Evolutionary conservation across 2,888 invertebrate species (phyloP).

Genomic region (Dugesia japonica): DNA sequence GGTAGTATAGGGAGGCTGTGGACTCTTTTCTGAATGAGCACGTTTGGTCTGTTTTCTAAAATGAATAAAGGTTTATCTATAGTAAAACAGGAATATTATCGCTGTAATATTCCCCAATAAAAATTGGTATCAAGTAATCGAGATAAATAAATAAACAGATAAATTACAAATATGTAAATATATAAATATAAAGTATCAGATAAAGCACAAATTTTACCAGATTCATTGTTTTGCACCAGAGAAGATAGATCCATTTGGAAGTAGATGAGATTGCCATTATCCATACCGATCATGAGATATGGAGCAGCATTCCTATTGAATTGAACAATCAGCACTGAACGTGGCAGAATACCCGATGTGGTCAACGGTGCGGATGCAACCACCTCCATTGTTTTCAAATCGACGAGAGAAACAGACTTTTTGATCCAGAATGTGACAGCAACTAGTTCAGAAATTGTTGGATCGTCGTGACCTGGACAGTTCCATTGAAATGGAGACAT

Average conservation of each 20-base stretch:
- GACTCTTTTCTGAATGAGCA: too few species aligned
- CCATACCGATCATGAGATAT: conserved; percentile 59
- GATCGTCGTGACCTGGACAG: background rate
- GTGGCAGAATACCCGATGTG: conserved; percentile 71
- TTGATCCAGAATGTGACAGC: conserved; percentile 94
- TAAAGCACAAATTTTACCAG: background rate
- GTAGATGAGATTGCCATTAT: conserved; percentile 93
- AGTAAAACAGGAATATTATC: too few species aligned
- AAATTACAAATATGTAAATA: too few species aligned
- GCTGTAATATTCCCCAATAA: too few species aligned
- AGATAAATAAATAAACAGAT: too few species aligned
- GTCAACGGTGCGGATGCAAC: conserved; percentile 57
- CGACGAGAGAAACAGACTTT: conserved; percentile 33
- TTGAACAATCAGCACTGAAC: conserved; percentile 79
- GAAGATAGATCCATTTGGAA: conserved; percentile 59
- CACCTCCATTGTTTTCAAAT: background rate
- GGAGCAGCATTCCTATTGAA: conserved; percentile 63
- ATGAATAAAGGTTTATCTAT: too few species aligned
- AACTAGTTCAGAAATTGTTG: conserved; percentile 39
- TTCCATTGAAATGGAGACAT: conserved; percentile 16
- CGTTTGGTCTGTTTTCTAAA: too few species aligned
- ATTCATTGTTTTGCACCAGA: background rate
- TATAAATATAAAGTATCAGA: too few species aligned
- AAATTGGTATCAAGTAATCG: too few species aligned
- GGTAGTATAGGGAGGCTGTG: too few species aligned